phyloP scores from a whole-genome alignment of 2,888 invertebrate species.

The Sepiola atlantica region DNA sequence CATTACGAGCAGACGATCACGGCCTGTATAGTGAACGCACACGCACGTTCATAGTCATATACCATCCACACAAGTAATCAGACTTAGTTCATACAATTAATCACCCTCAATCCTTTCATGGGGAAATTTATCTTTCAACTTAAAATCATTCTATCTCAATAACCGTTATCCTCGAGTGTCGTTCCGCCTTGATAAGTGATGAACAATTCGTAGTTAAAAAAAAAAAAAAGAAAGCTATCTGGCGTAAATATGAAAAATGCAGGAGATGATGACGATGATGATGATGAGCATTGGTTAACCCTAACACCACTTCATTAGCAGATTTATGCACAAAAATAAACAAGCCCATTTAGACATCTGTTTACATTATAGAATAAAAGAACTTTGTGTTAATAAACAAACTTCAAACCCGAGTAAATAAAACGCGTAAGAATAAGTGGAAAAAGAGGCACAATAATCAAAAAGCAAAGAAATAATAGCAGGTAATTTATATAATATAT shows the following conservation, averaged over 20 bases:
- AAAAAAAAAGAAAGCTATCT: too few species aligned
- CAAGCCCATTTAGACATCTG: neutral
- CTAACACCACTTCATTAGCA: neutral
- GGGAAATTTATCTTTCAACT: too few species aligned
- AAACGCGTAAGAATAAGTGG: neutral
- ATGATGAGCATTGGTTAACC: neutral
- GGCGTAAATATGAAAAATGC: neutral
- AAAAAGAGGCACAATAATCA: neutral
- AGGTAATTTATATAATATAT: neutral
- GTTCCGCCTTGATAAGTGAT: too few species aligned
- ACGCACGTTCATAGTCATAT: too few species aligned
- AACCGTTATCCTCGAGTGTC: too few species aligned
- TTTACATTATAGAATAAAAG: neutral
- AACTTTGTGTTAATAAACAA: neutral
- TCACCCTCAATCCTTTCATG: too few species aligned
- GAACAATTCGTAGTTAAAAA: too few species aligned
- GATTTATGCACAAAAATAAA: neutral
- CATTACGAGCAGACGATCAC: too few species aligned
- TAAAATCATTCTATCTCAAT: too few species aligned
- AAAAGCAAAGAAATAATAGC: neutral
- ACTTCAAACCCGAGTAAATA: neutral
- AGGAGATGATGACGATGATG: neutral
- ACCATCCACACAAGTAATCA: too few species aligned
- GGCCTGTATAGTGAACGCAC: too few species aligned
- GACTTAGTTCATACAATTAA: too few species aligned